Evolutionary conservation across 2,888 invertebrate genomes (phyloP), one percentile per base, ranked within the genome.

Genomic region (Chaetoderma sp.): DNA sequence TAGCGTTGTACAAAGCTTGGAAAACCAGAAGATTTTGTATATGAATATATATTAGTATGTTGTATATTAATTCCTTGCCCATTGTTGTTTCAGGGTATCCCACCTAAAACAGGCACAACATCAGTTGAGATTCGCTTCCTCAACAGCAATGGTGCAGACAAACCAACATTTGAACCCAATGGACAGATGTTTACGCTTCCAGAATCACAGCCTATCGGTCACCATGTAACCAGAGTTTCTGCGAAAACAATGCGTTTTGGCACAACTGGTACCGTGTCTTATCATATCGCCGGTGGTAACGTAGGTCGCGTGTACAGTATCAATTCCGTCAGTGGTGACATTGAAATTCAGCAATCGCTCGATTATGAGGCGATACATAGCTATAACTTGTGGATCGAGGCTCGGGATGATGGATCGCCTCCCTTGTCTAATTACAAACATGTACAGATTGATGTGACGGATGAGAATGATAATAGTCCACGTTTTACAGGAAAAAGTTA

Each of bases 201-300:
- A 6, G 83, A 85, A 63, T 76, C 75, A 52, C 61, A 74, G 6
- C 58, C 65, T 2, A 54, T 73, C n/a, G 76, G 79, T 44, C 57
- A 65, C 10, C 87, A 92, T 5, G 92, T 96, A 10, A 90, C 90
- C 64, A 95, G 94, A 0, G 92, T 96, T 6, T 90, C 90, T 60
- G 95, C 95, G 0, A 90, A 90, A 4, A 93, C 94, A 0, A 93
- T 94, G 0, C 94, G 74, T 88, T 95, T 64, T 89, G 91, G 70
- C 0, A 70, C 63, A 50, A 69, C 70, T 30, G 62, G 67, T 1
- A 55, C 54, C 16, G 58, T 84, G 18, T 68, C 66, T 67, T 97
- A 93, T 82, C 91, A 92, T 30, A 93, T 97, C 69, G 96, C 95
- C 10, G 97, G 96, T n/a, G 97, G 97, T 4, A 97, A 96, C 84